phyloP scores from a whole-genome alignment of 2,797 vertebrate species.

The Synanceia verrucosa region DNA sequence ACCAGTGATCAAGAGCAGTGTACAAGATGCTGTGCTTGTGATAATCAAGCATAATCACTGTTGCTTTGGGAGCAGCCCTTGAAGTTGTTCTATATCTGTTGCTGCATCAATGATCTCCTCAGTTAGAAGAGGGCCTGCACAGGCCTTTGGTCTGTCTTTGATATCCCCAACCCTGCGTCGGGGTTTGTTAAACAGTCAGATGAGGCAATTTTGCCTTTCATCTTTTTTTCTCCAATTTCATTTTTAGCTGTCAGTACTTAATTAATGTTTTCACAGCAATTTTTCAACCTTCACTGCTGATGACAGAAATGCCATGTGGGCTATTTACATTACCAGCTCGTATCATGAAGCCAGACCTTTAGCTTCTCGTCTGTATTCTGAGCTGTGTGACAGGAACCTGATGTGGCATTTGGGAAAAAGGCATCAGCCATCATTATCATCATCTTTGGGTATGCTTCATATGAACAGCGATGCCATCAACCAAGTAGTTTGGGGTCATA shows the following conservation, averaged over 20 bases:
- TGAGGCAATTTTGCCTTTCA: slow-evolving; percentile 68
- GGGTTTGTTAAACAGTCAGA: slow-evolving; percentile 69
- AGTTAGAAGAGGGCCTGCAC: slow-evolving; percentile 44
- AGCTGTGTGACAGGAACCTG: slow-evolving; percentile 42
- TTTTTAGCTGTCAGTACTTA: slow-evolving; percentile 68
- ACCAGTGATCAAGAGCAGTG: slow-evolving; percentile 45
- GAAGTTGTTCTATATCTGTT: slow-evolving; percentile 68
- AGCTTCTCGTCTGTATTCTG: slow-evolving; percentile 52
- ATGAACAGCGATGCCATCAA: slow-evolving; percentile 47
- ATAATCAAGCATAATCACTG: slow-evolving; percentile 72
- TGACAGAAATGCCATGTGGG: slow-evolving; percentile 55
- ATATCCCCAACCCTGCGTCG: slow-evolving; percentile 54
- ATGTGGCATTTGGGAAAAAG: slow-evolving; percentile 58
- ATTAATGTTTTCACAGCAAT: slow-evolving; percentile 74
- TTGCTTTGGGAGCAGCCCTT: slow-evolving; percentile 54
- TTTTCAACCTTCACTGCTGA: slow-evolving; percentile 65
- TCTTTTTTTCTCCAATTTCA: slow-evolving; percentile 65
- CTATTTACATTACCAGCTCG: slow-evolving; percentile 65
- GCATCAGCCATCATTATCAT: slow-evolving; percentile 40
- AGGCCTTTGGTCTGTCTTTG: slow-evolving; percentile 68
- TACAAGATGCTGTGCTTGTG: slow-evolving; percentile 51
- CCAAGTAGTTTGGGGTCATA: slow-evolving; percentile 43
- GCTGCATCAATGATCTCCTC: slow-evolving; percentile 62
- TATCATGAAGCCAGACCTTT: slow-evolving; percentile 51
- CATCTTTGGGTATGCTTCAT: slow-evolving; percentile 8